Base-by-base conservation (phyloP, 2,888 invertebrate genomes). In the Cyclophora punctaria region DNA sequence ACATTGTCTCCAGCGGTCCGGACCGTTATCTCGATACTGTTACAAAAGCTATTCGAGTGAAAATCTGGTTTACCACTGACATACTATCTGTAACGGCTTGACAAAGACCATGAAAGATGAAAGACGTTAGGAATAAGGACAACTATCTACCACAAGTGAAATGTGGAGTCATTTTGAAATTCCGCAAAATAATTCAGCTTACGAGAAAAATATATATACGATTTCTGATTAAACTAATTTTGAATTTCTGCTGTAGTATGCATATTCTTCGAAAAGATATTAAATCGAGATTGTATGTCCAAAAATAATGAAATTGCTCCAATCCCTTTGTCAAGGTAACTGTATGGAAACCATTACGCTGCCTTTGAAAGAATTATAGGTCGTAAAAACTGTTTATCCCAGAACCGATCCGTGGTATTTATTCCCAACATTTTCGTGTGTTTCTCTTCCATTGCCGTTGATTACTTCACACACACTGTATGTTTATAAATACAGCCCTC, bases 401-500 rank as follows among this genome's bases (percentile, higher is more conserved):
- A 53, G 46, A 52, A 52, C 45, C 48, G 45, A 49, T 53, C 42
- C 58, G 55, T 64, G 58, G 47, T 62, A 64, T 56, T 63, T 60
- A 57, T 52, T 53, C 54, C 57, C 56, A 53, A 48, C 51, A 53
- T 63, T 60, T 60, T 60, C 45, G 56, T 60, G 64, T 69, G 63
- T 58, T 66, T 69, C 61, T 66, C 58, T 59, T 69, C 63, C 60
- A 68, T 62, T 66, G 62, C 57, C 63, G 59, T 63, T 59, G 57
- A 65, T 76, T 75, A 75, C 71, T 71, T 72, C 72, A 77, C 67
- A 60, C 65, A 58, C 20, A 59, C 64, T 62, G 59, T 61, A 63
- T 64, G 67, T 79, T 80, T 83, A 80, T 74, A 78, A 77, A 80
- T 75, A 75, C 62, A 69, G 62, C 64, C 64, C 71, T 68, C 67